These are phyloP conservation scores for Antheraea pernyi DNA, from an alignment of 1,140 invertebrate species.

Conservation along the genomic window DNA sequence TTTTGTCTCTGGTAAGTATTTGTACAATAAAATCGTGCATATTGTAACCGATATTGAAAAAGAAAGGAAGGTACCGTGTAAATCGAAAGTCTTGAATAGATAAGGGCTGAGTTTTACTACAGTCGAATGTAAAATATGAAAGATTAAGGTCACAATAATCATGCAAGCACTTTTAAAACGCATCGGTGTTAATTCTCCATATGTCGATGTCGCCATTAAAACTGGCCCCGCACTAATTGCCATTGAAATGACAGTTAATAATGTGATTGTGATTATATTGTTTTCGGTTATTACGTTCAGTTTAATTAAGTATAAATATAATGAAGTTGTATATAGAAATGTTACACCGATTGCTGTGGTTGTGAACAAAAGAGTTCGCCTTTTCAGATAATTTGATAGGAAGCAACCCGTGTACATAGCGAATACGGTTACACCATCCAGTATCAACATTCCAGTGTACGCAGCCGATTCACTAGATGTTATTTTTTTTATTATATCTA, in stretches of 20 bases:
- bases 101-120: constrained; percentile 27
- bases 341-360: constrained; percentile 20
- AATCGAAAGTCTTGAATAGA: constrained; percentile 23
- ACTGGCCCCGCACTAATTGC: constrained; percentile 28
- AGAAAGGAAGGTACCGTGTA: constrained; percentile 29
- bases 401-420: constrained; percentile 33
- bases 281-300: constrained; percentile 29
- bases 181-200: constrained; percentile 25
- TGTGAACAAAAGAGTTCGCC: constrained; percentile 26
- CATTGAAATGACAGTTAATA: constrained; percentile 28
- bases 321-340: constrained; percentile 33
- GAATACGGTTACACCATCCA: constrained; percentile 37
- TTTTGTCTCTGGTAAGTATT: constrained; percentile 32
- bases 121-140: constrained; percentile 7
- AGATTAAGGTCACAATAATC: constrained; percentile 11
- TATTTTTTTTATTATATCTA: constrained; percentile 37
- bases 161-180: constrained; percentile 19
- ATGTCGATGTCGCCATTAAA: constrained; percentile 20
- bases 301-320: constrained; percentile 35
- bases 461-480: constrained; percentile 23
- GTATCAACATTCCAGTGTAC: constrained; percentile 34
- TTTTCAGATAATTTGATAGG: constrained; percentile 26
- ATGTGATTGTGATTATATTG: constrained; percentile 21
- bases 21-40: constrained; percentile 20
- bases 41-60: constrained; percentile 19